Base-by-base conservation (phyloP, 2,888 invertebrate genomes). In the Parelbella ahira region DNA sequence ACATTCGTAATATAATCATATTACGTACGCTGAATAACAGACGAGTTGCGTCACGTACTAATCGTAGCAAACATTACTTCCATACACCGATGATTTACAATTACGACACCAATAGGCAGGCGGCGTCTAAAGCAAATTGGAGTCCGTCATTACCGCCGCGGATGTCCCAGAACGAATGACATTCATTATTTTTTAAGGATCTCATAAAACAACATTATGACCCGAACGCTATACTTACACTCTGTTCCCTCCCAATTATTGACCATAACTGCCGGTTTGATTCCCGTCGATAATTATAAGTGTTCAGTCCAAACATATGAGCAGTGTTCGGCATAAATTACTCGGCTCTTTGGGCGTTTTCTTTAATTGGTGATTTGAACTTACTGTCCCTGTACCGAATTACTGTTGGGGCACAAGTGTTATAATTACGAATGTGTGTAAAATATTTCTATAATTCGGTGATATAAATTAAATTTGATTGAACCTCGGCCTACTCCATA, bases 161-260 rank as follows among this genome's bases (percentile, higher is more conserved):
- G 60, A 56, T 60, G 69, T 68, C 69, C 60, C 57, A 51, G 55
- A 21, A 42, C 55, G 63, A 72, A 78, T 78, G 78, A 78, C 77
- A 81, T 75, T 78, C 66, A 78, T 80, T 79, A 77, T 68, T 63
- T 68, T 71, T 78, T 76, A 79, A 81, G 73, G 64, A 69, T 65
- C 56, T 60, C 80, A 77, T 82, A 81, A 81, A 81, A 72, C 77
- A 71, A 66, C 62, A 73, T 82, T 79, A 81, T 66, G 61, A 61
- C 51, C 39, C 47, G 46, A 47, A 57, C 59, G 55, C 76, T 80
- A 76, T 83, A 82, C 72, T 86, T 83, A 82, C 60, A 53, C 63
- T 64, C 73, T 63, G 74, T 67, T 68, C 67, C 63, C 62, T 76
- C 71, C 76, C 82, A 84, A 87, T 87, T 84, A 87, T 69, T 67